phyloP scores from a whole-genome alignment of 2,797 vertebrate genomes.

The Gymnoscopelus braueri region DNA sequence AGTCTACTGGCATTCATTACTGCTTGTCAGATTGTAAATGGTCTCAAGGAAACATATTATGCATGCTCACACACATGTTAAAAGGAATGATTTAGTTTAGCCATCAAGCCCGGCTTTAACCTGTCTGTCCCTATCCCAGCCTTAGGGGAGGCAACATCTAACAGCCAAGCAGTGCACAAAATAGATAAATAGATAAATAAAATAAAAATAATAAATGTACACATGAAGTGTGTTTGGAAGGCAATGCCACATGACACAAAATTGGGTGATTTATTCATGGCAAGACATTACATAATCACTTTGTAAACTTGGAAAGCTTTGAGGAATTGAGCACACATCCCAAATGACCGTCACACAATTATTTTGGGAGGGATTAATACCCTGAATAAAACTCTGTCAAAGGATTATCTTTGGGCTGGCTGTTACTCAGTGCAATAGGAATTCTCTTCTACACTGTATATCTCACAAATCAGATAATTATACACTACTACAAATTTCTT shows the following conservation, averaged over 20 bases:
- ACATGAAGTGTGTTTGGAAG: neutral
- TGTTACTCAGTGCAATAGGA: conserved; percentile 30
- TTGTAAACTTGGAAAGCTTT: conserved; percentile 50
- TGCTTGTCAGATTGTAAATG: conserved; percentile 87
- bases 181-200: neutral
- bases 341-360: conserved; percentile 46
- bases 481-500: too few species aligned
- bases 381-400: conserved; percentile 9
- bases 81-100: conserved; percentile 73
- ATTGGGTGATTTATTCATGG: conserved; percentile 44
- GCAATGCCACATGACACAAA: conserved; percentile 3
- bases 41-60: conserved; percentile 76
- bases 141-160: conserved; percentile 56
- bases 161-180: neutral
- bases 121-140: conserved; percentile 68
- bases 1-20: conserved; percentile 86
- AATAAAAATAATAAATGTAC: conserved; percentile 21
- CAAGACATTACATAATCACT: conserved; percentile 51
- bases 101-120: conserved; percentile 63
- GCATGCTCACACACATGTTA: conserved; percentile 80
- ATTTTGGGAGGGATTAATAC: conserved; percentile 33
- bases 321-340: conserved; percentile 42
- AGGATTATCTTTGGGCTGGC: conserved; percentile 39
- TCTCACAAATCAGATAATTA: neutral
- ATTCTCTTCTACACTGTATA: conserved; percentile 15